A percentile compares a stretch with the other conserved stretches of the same genome.
phyloP scores from a whole-genome alignment of 2,888 invertebrate genomes.

The Dilophus febrilis region DNA sequence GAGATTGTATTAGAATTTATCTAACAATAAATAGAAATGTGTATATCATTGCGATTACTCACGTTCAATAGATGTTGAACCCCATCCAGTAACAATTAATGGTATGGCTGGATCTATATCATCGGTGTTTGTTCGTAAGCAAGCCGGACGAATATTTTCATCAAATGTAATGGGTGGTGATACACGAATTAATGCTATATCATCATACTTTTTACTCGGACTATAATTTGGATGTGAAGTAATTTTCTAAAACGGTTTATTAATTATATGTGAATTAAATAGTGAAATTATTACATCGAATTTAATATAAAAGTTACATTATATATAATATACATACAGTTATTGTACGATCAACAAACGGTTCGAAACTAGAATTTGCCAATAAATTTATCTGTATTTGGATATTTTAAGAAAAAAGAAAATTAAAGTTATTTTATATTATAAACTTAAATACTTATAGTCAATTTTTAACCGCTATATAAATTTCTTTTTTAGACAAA shows the following conservation, averaged over 20 bases:
- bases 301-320: not conserved
- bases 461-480: too few relatives aligned
- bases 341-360: too few relatives aligned
- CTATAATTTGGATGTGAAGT: constrained; percentile 9
- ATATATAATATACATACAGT: too few relatives aligned
- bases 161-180: constrained; percentile 6
- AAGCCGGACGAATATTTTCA: constrained; percentile 13
- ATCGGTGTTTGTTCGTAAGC: constrained; percentile 11
- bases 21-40: too few relatives aligned
- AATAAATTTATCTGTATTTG: too few relatives aligned
- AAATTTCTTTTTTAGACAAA: too few relatives aligned
- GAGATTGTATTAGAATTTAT: not conserved
- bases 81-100: constrained; percentile 16
- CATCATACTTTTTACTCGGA: constrained; percentile 10
- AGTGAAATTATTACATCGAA: not conserved
- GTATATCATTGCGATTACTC: constrained; percentile 1
- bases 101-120: constrained; percentile 7
- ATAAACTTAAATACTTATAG: too few relatives aligned
- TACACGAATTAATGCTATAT: constrained; percentile 15
- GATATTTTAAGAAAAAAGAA: too few relatives aligned
- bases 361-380: too few relatives aligned
- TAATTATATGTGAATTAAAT: not conserved
- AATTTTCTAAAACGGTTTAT: constrained; percentile 7
- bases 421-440: too few relatives aligned
- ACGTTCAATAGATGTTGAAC: constrained; percentile 10